phyloP scores from a whole-genome alignment of 2,113 vertebrate species.

The Silurus glanis region DNA sequence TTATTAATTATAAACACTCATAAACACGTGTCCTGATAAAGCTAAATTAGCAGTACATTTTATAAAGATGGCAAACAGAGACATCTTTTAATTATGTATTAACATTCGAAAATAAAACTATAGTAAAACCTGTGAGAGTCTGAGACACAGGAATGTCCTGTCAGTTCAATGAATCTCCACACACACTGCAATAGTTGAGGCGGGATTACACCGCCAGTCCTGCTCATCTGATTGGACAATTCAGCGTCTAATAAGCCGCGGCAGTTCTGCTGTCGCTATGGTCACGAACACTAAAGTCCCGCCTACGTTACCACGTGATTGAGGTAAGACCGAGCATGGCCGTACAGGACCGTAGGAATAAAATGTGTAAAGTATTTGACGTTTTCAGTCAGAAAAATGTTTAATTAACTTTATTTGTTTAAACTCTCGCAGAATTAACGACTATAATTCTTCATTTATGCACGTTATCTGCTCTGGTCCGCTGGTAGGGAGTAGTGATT shows the following conservation, averaged over 20 bases:
- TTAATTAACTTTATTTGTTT: background rate
- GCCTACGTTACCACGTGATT: conserved; percentile 63
- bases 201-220: background rate
- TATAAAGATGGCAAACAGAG: background rate
- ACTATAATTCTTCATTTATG: background rate
- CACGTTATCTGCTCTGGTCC: background rate
- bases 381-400: background rate
- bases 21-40: background rate
- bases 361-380: too few species aligned
- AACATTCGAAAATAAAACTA: background rate
- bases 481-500: background rate
- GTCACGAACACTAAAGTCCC: conserved; percentile 53
- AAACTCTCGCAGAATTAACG: background rate
- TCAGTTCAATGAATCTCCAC: background rate
- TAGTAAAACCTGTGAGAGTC: background rate
- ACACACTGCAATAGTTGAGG: too few species aligned
- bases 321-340: conserved; percentile 16
- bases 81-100: background rate
- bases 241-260: conserved; percentile 55
- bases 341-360: background rate
- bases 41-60: background rate
- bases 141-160: background rate
- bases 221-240: conserved; percentile 53
- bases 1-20: background rate
- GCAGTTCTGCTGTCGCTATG: conserved; percentile 56